Evolutionary conservation across 2,888 invertebrate species (phyloP).

Genomic region (Apodemia zela): DNA sequence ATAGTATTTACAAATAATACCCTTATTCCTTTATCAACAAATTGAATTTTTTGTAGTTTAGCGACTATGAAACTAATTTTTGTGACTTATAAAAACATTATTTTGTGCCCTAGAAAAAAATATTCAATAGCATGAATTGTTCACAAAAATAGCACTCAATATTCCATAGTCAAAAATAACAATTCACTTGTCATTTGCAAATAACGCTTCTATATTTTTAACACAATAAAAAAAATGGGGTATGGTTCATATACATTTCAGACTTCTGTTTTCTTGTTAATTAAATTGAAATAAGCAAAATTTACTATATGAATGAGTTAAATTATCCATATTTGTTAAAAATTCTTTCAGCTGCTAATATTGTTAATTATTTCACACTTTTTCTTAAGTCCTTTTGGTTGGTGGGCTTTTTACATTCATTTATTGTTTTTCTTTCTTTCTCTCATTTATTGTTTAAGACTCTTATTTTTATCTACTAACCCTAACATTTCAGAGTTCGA

Average conservation of each 20-base stretch:
- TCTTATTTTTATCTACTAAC: constrained; percentile 4
- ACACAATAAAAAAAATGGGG: background rate
- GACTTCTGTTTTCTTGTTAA: background rate
- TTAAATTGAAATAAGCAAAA: background rate
- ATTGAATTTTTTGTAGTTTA: no score
- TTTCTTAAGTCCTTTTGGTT: constrained; percentile 16
- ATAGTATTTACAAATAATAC: no score
- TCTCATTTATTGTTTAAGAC: background rate
- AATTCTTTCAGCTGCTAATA: constrained; percentile 6
- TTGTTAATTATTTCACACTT: constrained; percentile 12
- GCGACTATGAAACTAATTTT: no score
- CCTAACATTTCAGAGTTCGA: constrained; percentile 51
- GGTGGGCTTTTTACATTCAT: constrained; percentile 16
- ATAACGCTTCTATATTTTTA: constrained; percentile 6
- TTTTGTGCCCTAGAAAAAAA: background rate
- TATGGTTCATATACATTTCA: background rate
- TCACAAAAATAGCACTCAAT: no score
- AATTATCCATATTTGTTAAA: background rate
- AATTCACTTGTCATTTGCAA: background rate
- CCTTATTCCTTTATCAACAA: no score
- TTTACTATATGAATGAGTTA: background rate
- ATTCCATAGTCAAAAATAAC: no score
- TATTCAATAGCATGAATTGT: no score
- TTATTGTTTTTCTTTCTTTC: background rate
- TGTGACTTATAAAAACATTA: background rate